Conservation (phyloP, 2,113 vertebrate species). For the Sylvia atricapilla region DNA sequence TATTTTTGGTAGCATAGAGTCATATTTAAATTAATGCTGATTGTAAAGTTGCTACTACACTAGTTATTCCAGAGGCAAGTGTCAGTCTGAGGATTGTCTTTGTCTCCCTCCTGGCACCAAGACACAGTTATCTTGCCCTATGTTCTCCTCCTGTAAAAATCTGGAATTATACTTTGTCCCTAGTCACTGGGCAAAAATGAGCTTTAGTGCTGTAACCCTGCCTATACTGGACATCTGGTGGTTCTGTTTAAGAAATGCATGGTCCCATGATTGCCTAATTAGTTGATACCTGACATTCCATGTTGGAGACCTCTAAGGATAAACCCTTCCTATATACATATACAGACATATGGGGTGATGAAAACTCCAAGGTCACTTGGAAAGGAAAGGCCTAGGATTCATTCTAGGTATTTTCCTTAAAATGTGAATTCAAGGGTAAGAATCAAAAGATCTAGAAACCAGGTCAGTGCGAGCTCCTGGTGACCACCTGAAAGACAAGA, state of each 20-base stretch:
- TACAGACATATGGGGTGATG: accelerated
- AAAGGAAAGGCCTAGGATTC: neutral
- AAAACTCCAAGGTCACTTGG: neutral
- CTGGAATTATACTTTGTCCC: neutral
- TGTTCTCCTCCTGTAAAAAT: neutral
- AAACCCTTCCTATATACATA: neutral
- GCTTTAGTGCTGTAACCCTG: neutral
- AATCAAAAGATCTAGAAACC: neutral
- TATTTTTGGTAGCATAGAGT: neutral
- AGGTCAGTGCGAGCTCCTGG: neutral
- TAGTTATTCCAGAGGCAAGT: neutral
- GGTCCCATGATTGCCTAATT: neutral
- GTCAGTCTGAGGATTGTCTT: neutral
- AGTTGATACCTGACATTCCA: neutral
- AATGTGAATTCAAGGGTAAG: neutral
- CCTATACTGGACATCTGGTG: neutral
- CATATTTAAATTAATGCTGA: neutral
- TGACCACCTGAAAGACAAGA: neutral
- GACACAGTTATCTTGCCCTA: neutral
- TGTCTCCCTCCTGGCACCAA: neutral
- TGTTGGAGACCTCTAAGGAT: neutral
- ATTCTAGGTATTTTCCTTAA: neutral
- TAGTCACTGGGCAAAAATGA: slow-evolving; percentile 17
- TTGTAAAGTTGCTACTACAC: neutral
- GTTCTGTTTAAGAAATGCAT: neutral